Evolutionary conservation across 2,888 invertebrate species (phyloP).

Genomic region (Dynastes grantii): DNA sequence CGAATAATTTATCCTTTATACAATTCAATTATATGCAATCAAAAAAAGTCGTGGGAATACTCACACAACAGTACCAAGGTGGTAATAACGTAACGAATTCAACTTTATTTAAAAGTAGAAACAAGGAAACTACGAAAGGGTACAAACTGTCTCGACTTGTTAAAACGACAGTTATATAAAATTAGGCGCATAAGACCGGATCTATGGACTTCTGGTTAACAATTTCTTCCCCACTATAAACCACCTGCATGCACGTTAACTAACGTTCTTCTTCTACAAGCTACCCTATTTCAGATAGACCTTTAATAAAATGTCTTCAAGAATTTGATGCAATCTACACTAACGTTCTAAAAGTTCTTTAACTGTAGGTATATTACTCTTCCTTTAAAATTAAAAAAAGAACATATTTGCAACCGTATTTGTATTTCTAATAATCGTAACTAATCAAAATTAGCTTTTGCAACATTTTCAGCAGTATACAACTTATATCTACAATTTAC

Average conservation of each 20-base stretch:
- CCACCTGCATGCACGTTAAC: conserved; percentile 38
- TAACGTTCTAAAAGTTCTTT: background rate
- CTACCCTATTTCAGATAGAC: background rate
- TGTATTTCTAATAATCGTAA: background rate
- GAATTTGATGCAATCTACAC: background rate
- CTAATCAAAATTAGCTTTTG: background rate
- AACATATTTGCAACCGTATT: background rate
- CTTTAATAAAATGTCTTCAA: background rate
- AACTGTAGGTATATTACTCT: background rate
- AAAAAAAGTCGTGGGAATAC: background rate
- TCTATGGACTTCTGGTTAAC: conserved; percentile 41
- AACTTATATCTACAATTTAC: background rate
- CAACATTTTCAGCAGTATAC: background rate
- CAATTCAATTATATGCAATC: background rate
- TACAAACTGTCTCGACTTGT: conserved; percentile 43
- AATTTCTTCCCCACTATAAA: conserved; percentile 35
- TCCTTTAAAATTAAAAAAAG: background rate
- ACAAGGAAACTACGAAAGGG: conserved; percentile 42
- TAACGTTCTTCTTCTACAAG: background rate
- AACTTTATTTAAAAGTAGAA: conserved; percentile 25
- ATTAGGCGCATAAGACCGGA: conserved; percentile 45
- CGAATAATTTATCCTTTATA: background rate
- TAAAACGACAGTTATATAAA: conserved; percentile 44
- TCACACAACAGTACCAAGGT: background rate
- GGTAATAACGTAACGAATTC: conserved; percentile 8